Percentiles rank a stretch among this genome's conserved stretches.
Conservation (phyloP, 2,888 invertebrate species). For the Aelia acuminata region DNA sequence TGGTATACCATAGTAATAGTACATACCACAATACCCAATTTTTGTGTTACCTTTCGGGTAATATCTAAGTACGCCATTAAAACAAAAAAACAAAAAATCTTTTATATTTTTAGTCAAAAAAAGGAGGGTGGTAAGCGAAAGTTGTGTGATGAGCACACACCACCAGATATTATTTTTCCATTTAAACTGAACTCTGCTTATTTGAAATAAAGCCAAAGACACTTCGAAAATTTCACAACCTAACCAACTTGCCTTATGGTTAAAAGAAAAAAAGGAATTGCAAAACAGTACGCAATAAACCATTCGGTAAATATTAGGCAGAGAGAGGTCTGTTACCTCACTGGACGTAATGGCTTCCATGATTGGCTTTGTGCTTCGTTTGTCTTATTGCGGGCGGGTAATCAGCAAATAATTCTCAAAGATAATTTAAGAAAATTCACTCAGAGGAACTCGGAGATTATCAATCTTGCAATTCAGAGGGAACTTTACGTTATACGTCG, state of each 20-base stretch:
- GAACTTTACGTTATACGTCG: not conserved
- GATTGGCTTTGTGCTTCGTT: not conserved
- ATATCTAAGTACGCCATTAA: too few relatives aligned
- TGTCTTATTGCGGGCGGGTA: not conserved
- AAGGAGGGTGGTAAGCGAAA: too few relatives aligned
- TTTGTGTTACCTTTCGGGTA: too few relatives aligned
- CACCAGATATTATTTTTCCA: too few relatives aligned
- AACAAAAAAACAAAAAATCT: too few relatives aligned
- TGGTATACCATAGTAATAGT: too few relatives aligned
- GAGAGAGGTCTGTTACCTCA: not conserved
- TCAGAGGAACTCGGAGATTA: not conserved
- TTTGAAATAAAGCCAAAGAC: too few relatives aligned
- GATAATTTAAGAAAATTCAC: not conserved
- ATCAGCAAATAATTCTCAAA: not conserved
- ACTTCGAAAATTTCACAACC: not conserved
- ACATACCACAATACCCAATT: too few relatives aligned
- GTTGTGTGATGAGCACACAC: too few relatives aligned
- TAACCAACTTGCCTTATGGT: not conserved
- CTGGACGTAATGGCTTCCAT: not conserved
- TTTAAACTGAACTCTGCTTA: too few relatives aligned
- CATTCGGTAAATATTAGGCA: not conserved
- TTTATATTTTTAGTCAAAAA: too few relatives aligned
- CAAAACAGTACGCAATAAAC: not conserved
- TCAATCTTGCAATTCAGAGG: not conserved
- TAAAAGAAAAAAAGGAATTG: not conserved